Percentiles rank a stretch among this genome's conserved stretches.
Conservation (phyloP, 2,797 vertebrate species). For the Scomberomorus guttatus region DNA sequence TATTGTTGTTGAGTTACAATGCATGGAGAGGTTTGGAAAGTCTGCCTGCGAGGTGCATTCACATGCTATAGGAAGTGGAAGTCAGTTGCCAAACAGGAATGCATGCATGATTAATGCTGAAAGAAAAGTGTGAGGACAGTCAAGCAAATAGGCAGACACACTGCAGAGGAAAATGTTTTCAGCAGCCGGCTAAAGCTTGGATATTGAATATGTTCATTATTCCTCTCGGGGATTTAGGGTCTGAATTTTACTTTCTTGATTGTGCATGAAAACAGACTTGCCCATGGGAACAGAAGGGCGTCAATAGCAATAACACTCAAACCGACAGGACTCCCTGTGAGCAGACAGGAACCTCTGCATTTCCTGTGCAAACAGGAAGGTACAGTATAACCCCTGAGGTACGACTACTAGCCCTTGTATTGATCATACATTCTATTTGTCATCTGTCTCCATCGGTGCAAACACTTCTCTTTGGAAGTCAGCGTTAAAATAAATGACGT, state of each 20-base stretch:
- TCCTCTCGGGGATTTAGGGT: slow-evolving; percentile 29
- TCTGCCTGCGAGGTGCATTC: slow-evolving; percentile 48
- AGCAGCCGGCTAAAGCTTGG: slow-evolving; percentile 26
- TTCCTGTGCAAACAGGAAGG: slow-evolving; percentile 50
- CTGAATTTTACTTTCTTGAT: slow-evolving; percentile 45
- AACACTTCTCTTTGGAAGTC: slow-evolving; percentile 27
- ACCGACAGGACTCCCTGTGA: slow-evolving; percentile 45
- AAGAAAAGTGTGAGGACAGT: slow-evolving; percentile 54
- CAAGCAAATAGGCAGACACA: slow-evolving; percentile 41
- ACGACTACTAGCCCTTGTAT: slow-evolving; percentile 29
- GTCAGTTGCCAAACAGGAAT: slow-evolving; percentile 46
- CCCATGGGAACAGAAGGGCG: slow-evolving; percentile 32
- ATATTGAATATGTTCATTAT: slow-evolving; percentile 35
- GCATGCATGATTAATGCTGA: slow-evolving; percentile 55
- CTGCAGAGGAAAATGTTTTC: slow-evolving; percentile 53
- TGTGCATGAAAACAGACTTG: slow-evolving; percentile 41
- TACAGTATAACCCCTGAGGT: slow-evolving; percentile 31
- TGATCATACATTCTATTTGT: slow-evolving; percentile 52
- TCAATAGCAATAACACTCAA: slow-evolving; percentile 38
- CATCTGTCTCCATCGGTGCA: slow-evolving; percentile 37
- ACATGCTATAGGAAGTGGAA: slow-evolving; percentile 27
- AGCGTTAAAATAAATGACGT: slow-evolving; percentile 38
- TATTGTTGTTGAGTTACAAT: slow-evolving; percentile 42
- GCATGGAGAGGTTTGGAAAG: slow-evolving; percentile 47
- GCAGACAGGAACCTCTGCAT: slow-evolving; percentile 48